Conservation (phyloP, 1,140 invertebrate genomes). For the Macrotrachela quadricornifera region DNA sequence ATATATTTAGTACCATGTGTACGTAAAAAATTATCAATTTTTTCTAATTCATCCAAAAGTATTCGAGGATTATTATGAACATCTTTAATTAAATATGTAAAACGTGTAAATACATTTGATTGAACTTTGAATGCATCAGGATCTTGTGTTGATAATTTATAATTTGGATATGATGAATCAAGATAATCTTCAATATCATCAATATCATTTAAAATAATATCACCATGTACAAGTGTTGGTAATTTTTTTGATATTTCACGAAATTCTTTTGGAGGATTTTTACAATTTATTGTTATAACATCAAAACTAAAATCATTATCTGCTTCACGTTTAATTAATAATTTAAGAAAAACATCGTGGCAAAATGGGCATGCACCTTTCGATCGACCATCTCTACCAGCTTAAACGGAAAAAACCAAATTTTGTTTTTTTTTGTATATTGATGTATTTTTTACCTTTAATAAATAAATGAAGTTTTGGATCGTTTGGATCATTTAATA, state of each 20-base stretch:
- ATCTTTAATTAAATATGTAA: conserved; percentile 39
- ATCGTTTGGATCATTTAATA: too few species aligned
- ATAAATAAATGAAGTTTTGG: conserved; percentile 6
- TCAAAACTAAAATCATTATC: conserved; percentile 26
- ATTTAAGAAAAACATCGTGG: conserved; percentile 36
- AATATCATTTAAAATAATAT: conserved; percentile 23
- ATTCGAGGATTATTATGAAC: conserved; percentile 30
- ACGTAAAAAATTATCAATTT: conserved; percentile 30
- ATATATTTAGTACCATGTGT: conserved; percentile 22
- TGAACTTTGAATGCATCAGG: conserved; percentile 30
- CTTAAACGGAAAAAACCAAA: not conserved
- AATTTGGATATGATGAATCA: conserved; percentile 32
- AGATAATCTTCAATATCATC: conserved; percentile 38
- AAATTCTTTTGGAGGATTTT: conserved; percentile 34
- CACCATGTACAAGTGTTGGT: conserved; percentile 11
- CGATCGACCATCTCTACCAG: conserved; percentile 6
- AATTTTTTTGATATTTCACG: conserved; percentile 22
- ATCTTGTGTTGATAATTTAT: conserved; percentile 28
- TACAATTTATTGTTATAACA: conserved; percentile 34
- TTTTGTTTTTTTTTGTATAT: too few species aligned
- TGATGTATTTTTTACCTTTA: not conserved
- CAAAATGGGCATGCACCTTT: conserved; percentile 37
- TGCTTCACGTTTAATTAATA: conserved; percentile 29
- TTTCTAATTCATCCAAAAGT: conserved; percentile 30
- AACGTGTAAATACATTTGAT: conserved; percentile 38